Evolutionary conservation across 2,888 invertebrate genomes (phyloP), one percentile per base, ranked within the genome.

Genomic region (Troglohyphantes excavatus): DNA sequence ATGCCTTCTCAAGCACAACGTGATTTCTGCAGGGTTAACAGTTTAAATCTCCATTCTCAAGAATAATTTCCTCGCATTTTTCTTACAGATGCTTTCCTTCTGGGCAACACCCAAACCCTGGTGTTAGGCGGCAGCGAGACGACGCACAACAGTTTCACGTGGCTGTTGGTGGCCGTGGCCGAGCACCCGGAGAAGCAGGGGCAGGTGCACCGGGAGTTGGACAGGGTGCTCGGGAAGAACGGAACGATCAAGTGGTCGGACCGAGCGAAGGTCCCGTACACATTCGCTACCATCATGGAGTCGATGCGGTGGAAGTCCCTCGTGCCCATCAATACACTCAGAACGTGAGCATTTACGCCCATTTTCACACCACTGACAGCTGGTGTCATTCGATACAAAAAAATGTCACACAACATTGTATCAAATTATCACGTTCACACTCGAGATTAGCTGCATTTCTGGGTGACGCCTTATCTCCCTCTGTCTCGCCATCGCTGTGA

Each of bases 271-370:
- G 23, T 78, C 13, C 78, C 78, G 2, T 78, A 78, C 27, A 78
- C 78, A 17, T 65, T 29, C n/a, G 78, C 78, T 9, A 19, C 26
- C 26, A 65, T 78, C 43, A 21, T 78, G 65, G 78, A 78, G 23
- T 6, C 43, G 11, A n/a, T 39, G 65, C 19, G 78, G 26, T 78
- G 78, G 78, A 65, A 39, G 39, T 65, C 78, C 13, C 7, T 78
- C 3, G 63, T 43, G 0, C 78, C 78, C 0, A 21, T 78, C 17
- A 13, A 13, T 26, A 27, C 33, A 11, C 17, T 67, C 11, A 63
- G 78, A 43, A 39, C 21, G 78, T 78, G 39, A 78, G 78, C 13
- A 39, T n/a, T n/a, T n/a, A n/a, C n/a, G n/a, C n/a, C n/a, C n/a
- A n/a, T n/a, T n/a, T n/a, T n/a, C n/a, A n/a, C n/a, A n/a, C n/a